Percentiles rank a stretch among this genome's conserved stretches.
phyloP scores from a whole-genome alignment of 2,888 invertebrate genomes.

The Balanococcus diminutus region DNA sequence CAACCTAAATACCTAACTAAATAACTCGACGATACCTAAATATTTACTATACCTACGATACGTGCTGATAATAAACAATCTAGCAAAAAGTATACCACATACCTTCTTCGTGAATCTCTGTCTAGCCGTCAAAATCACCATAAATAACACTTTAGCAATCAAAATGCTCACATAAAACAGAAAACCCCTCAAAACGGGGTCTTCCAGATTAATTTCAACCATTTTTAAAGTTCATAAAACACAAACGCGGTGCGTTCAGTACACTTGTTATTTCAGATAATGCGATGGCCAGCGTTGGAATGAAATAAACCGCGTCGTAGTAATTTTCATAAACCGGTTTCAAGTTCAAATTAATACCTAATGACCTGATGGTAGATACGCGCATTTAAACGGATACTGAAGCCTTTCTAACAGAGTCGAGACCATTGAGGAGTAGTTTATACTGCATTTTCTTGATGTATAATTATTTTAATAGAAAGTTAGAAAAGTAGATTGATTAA shows the following conservation, averaged over 20 bases:
- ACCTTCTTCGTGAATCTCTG: slow-evolving; percentile 63
- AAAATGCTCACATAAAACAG: slow-evolving; percentile 63
- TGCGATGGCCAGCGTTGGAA: slow-evolving; percentile 7
- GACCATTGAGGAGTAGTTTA: neutral
- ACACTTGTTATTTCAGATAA: slow-evolving; percentile 8
- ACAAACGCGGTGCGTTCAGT: neutral
- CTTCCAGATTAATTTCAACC: slow-evolving; percentile 58
- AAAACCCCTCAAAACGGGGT: slow-evolving; percentile 63
- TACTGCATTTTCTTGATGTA: neutral
- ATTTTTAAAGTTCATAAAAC: neutral
- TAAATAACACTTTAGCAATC: slow-evolving; percentile 63
- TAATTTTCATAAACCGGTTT: slow-evolving; percentile 30
- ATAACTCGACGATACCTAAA: neutral
- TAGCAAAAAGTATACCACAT: slow-evolving; percentile 53
- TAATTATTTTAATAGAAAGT: slow-evolving; percentile 38
- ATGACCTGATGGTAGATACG: neutral
- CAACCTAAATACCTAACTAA: neutral
- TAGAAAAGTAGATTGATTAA: neutral
- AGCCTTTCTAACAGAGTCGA: neutral
- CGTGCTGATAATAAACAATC: neutral
- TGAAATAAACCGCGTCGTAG: neutral
- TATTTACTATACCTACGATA: neutral
- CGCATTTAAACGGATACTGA: neutral
- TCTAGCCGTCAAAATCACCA: slow-evolving; percentile 62
- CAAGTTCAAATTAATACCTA: slow-evolving; percentile 36